Evolutionary conservation across 2,888 invertebrate species (phyloP).

Genomic region (Patella caerulea): DNA sequence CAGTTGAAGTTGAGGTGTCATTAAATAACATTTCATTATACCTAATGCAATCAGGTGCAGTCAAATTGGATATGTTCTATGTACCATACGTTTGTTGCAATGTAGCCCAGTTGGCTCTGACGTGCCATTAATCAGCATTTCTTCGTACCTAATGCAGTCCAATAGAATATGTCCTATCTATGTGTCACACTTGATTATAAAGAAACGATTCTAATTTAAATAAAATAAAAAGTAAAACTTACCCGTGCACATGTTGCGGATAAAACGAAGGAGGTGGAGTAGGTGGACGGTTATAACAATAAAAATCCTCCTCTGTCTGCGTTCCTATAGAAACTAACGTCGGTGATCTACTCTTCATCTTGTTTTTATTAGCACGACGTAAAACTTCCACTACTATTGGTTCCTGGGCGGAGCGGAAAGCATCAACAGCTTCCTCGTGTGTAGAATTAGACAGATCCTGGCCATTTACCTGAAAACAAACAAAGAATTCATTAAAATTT

Average conservation of each 20-base stretch:
- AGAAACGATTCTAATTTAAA: too few species aligned
- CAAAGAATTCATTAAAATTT: conserved; percentile 22
- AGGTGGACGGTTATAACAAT: conserved; percentile 60
- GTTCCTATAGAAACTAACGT: conserved; percentile 69
- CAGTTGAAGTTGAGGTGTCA: too few species aligned
- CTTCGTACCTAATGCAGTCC: too few species aligned
- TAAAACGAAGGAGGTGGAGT: conserved; percentile 62
- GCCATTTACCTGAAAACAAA: conserved; percentile 69
- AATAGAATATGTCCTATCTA: too few species aligned
- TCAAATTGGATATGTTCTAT: too few species aligned
- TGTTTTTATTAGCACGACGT: conserved; percentile 62
- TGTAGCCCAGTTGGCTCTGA: too few species aligned
- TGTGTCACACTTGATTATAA: too few species aligned
- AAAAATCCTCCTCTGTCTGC: conserved; percentile 69
- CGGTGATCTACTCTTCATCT: conserved; percentile 55
- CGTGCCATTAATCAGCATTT: too few species aligned
- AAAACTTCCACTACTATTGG: conserved; percentile 71
- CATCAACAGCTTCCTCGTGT: conserved; percentile 71
- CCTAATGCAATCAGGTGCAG: too few species aligned
- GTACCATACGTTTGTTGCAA: too few species aligned
- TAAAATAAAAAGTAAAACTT: conserved; percentile 34
- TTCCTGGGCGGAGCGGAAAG: conserved; percentile 70
- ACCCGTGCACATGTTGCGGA: conserved; percentile 58
- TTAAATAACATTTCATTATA: too few species aligned
- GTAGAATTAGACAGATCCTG: conserved; percentile 69